Evolutionary conservation across 2,888 invertebrate genomes (phyloP), one percentile per base, ranked within the genome.

Genomic region (Adelphocoris suturalis): DNA sequence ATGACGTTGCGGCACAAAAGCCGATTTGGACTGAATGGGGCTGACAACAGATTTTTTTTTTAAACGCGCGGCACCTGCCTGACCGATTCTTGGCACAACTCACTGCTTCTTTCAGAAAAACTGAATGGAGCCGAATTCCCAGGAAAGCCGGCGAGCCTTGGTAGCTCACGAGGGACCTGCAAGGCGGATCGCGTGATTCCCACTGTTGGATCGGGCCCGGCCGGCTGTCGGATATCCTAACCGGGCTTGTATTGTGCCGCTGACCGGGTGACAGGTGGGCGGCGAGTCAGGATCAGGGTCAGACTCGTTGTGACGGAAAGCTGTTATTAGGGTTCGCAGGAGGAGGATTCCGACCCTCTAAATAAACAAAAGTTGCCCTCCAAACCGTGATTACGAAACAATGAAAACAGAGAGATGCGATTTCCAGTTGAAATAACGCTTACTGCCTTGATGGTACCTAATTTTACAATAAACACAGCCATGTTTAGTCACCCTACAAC

Each of bases 231-330:
- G 52, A 37, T 37, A 37, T 37, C 37, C 37, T 37, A 37, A 37
- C 37, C 37, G 37, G 37, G 7, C 37, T 37, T 37, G 37, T 37
- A 37, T 37, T 37, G 37, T 37, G n/a, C 37, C 37, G 37, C 37
- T 37, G 37, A 37, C 37, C 7, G 23, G 23, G 68, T 68, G 68
- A 68, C 68, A 68, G 68, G 68, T 68, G 68, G 68, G 19, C 68
- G 68, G 27, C 68, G 68, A 68, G 68, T 57, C 57, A n/a, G 57
- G 57, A 68, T 68, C 68, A 68, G 68, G 68, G 68, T 68, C 68
- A 68, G 68, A 23, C 23, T 27, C 68, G 68, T 68, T 68, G 23
- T 68, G 68, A 57, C 57, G 57, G 57, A 16, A 68, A 68, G 68
- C 68, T 68, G 27, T 68, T 23, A 68, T 68, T 68, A 68, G 68